These are phyloP conservation scores for Phaenicophaeus curvirostris DNA, from an alignment of 2,797 vertebrate species.

Conservation along the genomic window DNA sequence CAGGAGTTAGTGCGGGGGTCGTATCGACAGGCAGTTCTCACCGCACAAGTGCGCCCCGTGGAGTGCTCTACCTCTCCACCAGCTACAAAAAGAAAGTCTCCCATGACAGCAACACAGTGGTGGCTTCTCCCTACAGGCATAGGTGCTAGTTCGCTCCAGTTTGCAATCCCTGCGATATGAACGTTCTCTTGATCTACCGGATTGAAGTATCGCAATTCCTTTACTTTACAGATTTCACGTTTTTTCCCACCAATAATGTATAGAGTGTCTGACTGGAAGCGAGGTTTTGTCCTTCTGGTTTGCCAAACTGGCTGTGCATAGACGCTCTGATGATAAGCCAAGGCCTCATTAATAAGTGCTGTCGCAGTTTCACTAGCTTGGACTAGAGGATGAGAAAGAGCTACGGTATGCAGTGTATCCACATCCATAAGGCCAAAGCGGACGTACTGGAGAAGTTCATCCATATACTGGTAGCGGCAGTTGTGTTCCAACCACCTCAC, in stretches of 20 bases:
- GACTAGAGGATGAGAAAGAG: slow-evolving; percentile 86
- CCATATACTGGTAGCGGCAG: slow-evolving; percentile 90
- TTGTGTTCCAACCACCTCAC: slow-evolving; percentile 94
- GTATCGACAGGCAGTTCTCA: slow-evolving; percentile 91
- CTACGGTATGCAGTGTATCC: slow-evolving; percentile 86
- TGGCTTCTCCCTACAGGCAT: slow-evolving; percentile 94
- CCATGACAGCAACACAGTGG: slow-evolving; percentile 94
- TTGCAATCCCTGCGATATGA: slow-evolving; percentile 86
- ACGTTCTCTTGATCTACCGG: slow-evolving; percentile 87
- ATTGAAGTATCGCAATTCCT: slow-evolving; percentile 93
- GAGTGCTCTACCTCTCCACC: slow-evolving; percentile 93
- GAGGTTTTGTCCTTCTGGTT: slow-evolving; percentile 88
- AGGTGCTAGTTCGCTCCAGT: slow-evolving; percentile 93
- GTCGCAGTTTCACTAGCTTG: slow-evolving; percentile 86
- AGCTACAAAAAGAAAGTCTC: slow-evolving; percentile 93
- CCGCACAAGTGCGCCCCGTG: slow-evolving; percentile 89
- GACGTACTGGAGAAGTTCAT: slow-evolving; percentile 91
- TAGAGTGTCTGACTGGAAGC: slow-evolving; percentile 92
- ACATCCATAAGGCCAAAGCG: slow-evolving; percentile 95
- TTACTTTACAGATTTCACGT: slow-evolving; percentile 90
- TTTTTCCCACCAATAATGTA: slow-evolving; percentile 93
- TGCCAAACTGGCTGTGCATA: slow-evolving; percentile 94
- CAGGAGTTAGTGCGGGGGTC: slow-evolving; percentile 91
- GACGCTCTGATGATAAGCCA: slow-evolving; percentile 90
- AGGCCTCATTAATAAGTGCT: slow-evolving; percentile 89